Evolutionary conservation across 2,113 vertebrate genomes (phyloP).

Genomic region (Corythornis cristatus): DNA sequence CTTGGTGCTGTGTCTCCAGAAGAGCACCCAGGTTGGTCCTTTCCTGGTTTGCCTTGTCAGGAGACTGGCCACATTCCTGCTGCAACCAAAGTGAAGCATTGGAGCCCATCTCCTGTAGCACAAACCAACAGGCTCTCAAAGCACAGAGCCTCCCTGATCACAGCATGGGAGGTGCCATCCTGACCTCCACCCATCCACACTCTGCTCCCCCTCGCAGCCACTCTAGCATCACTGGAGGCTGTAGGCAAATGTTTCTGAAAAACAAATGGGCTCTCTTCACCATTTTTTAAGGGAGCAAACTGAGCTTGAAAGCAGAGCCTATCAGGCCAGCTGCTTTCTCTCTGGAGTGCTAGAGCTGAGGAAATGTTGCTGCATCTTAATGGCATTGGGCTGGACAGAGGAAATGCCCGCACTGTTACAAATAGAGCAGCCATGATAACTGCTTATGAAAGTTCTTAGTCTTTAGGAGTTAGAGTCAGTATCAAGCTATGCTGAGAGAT

Average conservation of each 20-base stretch:
- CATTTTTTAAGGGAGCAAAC: background rate
- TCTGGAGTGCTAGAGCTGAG: background rate
- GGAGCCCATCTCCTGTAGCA: background rate
- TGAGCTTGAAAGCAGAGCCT: slow-evolving; percentile 10
- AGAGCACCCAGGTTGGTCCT: background rate
- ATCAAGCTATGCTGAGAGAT: background rate
- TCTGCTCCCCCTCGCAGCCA: background rate
- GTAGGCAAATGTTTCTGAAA: background rate
- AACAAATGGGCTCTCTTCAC: fast-evolving
- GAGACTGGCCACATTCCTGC: background rate
- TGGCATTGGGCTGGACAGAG: slow-evolving; percentile 17
- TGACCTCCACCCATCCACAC: fast-evolving
- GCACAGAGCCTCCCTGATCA: background rate
- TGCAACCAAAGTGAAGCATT: fast-evolving
- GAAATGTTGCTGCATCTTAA: slow-evolving; percentile 9
- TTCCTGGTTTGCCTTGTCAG: background rate
- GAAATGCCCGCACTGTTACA: background rate
- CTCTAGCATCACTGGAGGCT: background rate
- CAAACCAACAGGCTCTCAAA: background rate
- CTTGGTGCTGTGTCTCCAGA: background rate
- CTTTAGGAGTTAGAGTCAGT: slow-evolving; percentile 22
- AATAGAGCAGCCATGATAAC: background rate
- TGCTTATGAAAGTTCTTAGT: background rate
- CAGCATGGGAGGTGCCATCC: background rate
- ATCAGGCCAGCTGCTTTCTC: slow-evolving; percentile 22